Evolutionary conservation across 2,113 vertebrate species (phyloP).

Genomic region (Mastomys natalensis): DNA sequence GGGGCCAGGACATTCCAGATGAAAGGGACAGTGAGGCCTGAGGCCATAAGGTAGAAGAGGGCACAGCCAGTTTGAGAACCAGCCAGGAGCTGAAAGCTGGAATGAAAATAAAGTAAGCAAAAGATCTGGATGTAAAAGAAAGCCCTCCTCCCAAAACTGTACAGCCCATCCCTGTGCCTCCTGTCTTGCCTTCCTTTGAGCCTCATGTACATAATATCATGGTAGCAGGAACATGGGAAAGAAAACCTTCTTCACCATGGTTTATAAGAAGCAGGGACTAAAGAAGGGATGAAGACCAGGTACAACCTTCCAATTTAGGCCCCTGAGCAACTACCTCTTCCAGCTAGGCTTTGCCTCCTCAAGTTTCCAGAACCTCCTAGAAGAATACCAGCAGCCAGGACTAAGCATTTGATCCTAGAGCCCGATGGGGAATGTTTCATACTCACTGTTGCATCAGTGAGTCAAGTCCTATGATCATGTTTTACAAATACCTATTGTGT

Average conservation of each 20-base stretch:
- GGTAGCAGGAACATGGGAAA: not conserved
- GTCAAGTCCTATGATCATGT: not conserved
- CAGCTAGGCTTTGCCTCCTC: not conserved
- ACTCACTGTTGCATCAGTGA: not conserved
- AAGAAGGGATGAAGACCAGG: not conserved
- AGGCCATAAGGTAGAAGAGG: not conserved
- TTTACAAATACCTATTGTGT: not conserved
- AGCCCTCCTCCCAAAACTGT: not conserved
- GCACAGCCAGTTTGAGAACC: not conserved
- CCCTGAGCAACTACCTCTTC: not conserved
- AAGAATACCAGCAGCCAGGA: not conserved
- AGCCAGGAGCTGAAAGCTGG: not conserved
- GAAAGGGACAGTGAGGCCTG: not conserved
- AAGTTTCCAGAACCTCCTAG: not conserved
- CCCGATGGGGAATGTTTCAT: no score
- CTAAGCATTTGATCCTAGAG: not conserved
- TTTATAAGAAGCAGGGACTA: not conserved
- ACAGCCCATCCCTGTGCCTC: not conserved
- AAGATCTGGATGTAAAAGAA: not conserved
- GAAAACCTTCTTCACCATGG: not conserved
- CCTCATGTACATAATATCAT: not conserved
- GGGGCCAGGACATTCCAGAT: not conserved
- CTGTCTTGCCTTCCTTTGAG: not conserved
- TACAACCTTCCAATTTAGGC: not conserved
- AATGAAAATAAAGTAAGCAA: not conserved